These are phyloP conservation scores for Malurus cyaneus DNA, from an alignment of 2,113 vertebrate genomes.

Conservation along the genomic window DNA sequence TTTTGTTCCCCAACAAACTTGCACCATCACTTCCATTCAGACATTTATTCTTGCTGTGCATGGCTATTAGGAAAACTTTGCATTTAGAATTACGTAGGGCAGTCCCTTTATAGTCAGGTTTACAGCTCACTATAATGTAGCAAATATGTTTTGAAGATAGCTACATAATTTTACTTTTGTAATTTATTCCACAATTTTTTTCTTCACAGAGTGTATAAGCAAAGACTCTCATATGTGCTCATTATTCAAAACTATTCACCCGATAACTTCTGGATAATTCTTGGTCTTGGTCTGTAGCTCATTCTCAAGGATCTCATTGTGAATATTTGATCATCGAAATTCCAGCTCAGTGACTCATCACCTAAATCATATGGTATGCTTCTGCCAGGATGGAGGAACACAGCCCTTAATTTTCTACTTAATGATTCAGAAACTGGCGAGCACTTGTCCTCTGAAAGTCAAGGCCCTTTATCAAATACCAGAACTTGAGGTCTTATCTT, in stretches of 20 bases:
- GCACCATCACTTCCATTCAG: not conserved
- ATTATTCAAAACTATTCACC: constrained; percentile 42
- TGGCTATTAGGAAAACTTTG: not conserved
- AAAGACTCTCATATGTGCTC: not conserved
- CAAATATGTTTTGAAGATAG: not conserved
- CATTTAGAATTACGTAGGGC: not conserved
- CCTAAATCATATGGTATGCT: constrained; percentile 41
- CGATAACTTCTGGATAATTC: constrained; percentile 35
- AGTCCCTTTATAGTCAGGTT: not conserved
- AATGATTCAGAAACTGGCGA: constrained; percentile 47
- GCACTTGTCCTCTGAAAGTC: constrained; percentile 50
- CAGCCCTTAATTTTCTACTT: constrained; percentile 50
- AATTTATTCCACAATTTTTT: not conserved
- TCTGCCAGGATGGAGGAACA: constrained; percentile 34
- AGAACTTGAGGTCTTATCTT: not conserved
- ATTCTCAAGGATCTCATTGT: constrained; percentile 53
- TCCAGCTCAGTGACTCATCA: constrained; percentile 58
- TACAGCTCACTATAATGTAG: not conserved
- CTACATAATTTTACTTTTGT: not conserved
- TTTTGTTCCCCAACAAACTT: not conserved
- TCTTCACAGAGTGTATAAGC: not conserved
- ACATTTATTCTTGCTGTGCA: not conserved
- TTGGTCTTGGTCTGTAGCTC: constrained; percentile 49
- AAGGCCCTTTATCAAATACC: constrained; percentile 26
- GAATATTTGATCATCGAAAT: constrained; percentile 47